These are phyloP conservation scores for Glyphotaelius pellucidus DNA, from an alignment of 2,888 invertebrate species.

Conservation along the genomic window DNA sequence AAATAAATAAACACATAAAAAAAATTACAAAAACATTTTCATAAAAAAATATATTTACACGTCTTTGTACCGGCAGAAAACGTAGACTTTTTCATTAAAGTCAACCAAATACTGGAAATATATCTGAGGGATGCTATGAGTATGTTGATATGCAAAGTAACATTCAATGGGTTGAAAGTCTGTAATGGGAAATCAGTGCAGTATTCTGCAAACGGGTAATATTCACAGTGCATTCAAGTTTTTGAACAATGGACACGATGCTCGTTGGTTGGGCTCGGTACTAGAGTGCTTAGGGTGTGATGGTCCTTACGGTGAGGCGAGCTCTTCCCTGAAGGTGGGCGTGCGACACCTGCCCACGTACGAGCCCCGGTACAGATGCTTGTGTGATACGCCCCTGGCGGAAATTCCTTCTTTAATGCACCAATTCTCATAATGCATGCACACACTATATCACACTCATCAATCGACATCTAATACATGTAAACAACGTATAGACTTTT, in stretches of 20 bases:
- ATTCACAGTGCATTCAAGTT: neutral
- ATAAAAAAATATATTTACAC: neutral
- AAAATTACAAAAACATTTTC: too few species aligned
- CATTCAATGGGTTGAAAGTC: neutral
- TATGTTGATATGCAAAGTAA: neutral
- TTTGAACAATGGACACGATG: conserved; percentile 22
- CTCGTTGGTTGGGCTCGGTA: neutral
- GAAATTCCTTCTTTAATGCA: conserved; percentile 55
- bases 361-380: conserved; percentile 75
- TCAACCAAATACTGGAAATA: neutral
- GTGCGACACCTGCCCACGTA: conserved; percentile 76
- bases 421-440: conserved; percentile 32
- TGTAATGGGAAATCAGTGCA: neutral
- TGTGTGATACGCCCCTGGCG: conserved; percentile 74
- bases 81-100: neutral
- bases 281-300: conserved; percentile 6
- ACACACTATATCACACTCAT: conserved; percentile 12
- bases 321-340: conserved; percentile 76
- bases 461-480: neutral
- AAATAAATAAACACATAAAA: too few species aligned
- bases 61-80: neutral
- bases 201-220: neutral
- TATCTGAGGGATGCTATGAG: neutral
- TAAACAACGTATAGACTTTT: neutral
- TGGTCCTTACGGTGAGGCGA: conserved; percentile 65